Conservation (phyloP, 2,113 vertebrate genomes). For the Hypanus sabinus region DNA sequence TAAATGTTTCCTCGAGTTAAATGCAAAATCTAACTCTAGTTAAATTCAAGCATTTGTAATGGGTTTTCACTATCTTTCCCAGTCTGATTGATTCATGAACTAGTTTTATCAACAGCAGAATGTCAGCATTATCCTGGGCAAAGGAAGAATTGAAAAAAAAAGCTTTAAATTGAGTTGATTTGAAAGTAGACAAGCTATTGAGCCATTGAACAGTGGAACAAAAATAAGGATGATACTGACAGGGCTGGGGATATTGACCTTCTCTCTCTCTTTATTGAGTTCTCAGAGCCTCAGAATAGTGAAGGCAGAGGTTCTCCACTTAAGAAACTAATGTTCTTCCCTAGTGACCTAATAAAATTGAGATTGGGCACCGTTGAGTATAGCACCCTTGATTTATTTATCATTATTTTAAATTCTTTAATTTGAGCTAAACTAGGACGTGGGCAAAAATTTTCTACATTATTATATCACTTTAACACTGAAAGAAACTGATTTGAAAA, state of each 20-base stretch:
- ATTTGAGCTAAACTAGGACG: neutral
- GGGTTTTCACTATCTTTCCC: neutral
- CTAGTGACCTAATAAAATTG: neutral
- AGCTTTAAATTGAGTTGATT: conserved; percentile 3
- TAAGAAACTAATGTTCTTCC: neutral
- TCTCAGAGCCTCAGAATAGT: neutral
- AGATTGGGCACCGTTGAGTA: neutral
- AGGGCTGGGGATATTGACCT: neutral
- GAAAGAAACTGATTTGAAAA: neutral
- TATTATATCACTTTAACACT: neutral
- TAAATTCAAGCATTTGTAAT: conserved; percentile 1
- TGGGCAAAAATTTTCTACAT: neutral
- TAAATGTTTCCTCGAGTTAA: neutral
- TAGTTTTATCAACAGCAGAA: conserved; percentile 25
- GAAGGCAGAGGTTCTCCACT: neutral
- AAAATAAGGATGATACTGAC: conserved; percentile 6
- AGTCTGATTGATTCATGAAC: conserved; percentile 5
- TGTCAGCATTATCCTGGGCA: neutral
- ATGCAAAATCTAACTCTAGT: neutral
- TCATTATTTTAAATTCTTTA: neutral
- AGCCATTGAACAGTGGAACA: neutral
- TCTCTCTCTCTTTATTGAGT: neutral
- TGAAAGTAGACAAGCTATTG: neutral
- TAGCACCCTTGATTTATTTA: neutral
- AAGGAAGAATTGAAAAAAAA: neutral